phyloP scores from a whole-genome alignment of 2,797 vertebrate genomes.

The Enteromius afrohamiltoni region DNA sequence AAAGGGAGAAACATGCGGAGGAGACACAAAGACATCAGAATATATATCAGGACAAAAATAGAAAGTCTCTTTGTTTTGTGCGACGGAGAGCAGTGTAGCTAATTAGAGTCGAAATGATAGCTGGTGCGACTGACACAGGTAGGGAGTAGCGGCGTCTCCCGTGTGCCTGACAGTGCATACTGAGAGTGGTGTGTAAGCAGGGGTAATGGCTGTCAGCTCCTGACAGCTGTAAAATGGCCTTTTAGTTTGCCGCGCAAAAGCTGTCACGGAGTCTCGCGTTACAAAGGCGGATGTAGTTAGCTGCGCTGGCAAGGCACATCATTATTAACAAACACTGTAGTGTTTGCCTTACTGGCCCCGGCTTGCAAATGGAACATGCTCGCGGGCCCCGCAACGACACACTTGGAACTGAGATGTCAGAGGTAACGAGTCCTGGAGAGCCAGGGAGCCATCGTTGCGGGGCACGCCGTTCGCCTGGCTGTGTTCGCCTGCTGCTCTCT shows the following conservation, averaged over 20 bases:
- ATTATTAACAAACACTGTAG: slow-evolving; percentile 62
- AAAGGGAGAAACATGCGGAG: slow-evolving; percentile 48
- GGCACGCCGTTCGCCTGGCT: slow-evolving; percentile 28
- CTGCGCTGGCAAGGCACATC: slow-evolving; percentile 58
- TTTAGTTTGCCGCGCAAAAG: slow-evolving; percentile 62
- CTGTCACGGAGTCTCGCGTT: slow-evolving; percentile 64
- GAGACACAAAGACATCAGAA: slow-evolving; percentile 70
- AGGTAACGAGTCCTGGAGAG: slow-evolving; percentile 55
- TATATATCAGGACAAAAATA: slow-evolving; percentile 67
- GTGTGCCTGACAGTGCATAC: slow-evolving; percentile 82
- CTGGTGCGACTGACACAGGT: slow-evolving; percentile 73
- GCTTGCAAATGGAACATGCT: slow-evolving; percentile 39
- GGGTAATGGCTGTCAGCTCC: slow-evolving; percentile 88
- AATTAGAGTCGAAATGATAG: slow-evolving; percentile 82
- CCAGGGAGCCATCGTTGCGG: slow-evolving; percentile 28
- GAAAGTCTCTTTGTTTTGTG: slow-evolving; percentile 61
- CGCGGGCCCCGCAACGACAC: slow-evolving; percentile 19
- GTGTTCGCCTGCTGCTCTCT: slow-evolving; percentile 17
- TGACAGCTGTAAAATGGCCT: slow-evolving; percentile 72
- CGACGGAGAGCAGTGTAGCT: slow-evolving; percentile 79
- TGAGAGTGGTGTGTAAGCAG: slow-evolving; percentile 86
- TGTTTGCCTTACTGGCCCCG: slow-evolving; percentile 49
- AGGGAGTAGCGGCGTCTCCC: slow-evolving; percentile 79
- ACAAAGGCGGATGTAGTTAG: slow-evolving; percentile 60
- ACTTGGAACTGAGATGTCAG: slow-evolving; percentile 49